Evolutionary conservation across 2,888 invertebrate genomes (phyloP), one percentile per base, ranked within the genome.

Genomic region (Caenorhabditis wallacei): DNA sequence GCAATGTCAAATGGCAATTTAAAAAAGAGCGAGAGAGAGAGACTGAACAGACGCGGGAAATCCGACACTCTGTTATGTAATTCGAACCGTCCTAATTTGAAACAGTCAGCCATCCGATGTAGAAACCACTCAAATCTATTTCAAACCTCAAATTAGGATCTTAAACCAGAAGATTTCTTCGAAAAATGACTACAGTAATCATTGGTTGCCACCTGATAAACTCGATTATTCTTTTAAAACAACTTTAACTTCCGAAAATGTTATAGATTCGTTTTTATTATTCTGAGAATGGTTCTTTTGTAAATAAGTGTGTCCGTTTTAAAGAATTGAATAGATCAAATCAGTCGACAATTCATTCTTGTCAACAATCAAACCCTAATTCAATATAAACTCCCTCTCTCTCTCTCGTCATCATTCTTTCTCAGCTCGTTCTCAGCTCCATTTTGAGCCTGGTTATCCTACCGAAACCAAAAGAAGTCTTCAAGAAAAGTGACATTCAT

Each of bases 71-170:
- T 75, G 69, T 69, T 66, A 70, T 66, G 75, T 75, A 75, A 75
- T 71, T 78, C 68, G 68, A 74, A 64, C 59, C 75, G 24, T 54
- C 57, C 76, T 76, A 76, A 76, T 76, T 76, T 68, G 76, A 76
- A 76, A 76, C 76, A 76, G 68, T 76, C 53, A 24, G 59, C n/a
- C 46, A 48, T 24, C 51, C 24, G 48, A 64, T 30, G 48, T 56
- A 10, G 43, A 40, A 51, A 48, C 22, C 24, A 48, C 46, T 48
- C 18, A 2, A 18, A 18, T 48, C 13, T 48, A 4, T 18, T 48
- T 8, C 46, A 48, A 48, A 48, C 46, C 46, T 48, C 18, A 18
- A 48, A 43, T 35, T 43, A 43, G 46, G 46, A n/a, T 18, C 2
- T 18, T n/a, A 48, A 48, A 4, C 1, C n/a, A 48, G 3, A 18